Evolutionary conservation across 2,888 invertebrate species (phyloP), one percentile per base, ranked within the genome.

Genomic region (Cryptocephalus moraei): DNA sequence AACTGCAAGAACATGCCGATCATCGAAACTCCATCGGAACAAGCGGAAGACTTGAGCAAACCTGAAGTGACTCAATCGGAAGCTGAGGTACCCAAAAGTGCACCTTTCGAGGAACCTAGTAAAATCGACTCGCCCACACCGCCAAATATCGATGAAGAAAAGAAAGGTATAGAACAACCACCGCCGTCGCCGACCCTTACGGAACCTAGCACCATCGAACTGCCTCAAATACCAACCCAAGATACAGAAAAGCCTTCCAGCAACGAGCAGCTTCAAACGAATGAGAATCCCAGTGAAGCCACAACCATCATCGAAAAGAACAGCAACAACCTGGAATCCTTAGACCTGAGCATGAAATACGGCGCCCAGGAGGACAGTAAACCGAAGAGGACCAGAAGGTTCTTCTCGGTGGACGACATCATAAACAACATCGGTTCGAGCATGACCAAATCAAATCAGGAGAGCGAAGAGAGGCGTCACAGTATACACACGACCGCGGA

Each of bases 371-470:
- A 36, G 12, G 36, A 36, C 3, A 11, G 11, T 11, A 36, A 36
- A 12, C 11, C n/a, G 12, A 55, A 48, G 45, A 49, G 58, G 39
- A 45, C 54, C 3, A 57, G 52, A 49, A 50, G 64, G 41, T 61
- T 63, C 36, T 64, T 65, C 48, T 65, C 65, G 1, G 64, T 65
- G 1, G 65, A 65, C 46, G 64, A 65, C 48, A 65, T 65, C 13
- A 65, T 65, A 6, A 57, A 62, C 43, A 62, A 60, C 31, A 62
- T 60, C 40, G 63, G 58, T 11, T 55, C 49, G 41, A 56, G 51
- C 46, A 33, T 41, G 31, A 51, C 45, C 13, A 47, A 47, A 38
- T 40, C 42, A 9, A 48, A 50, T 43, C 46, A 33, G 11, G 49
- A 49, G 31, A 9, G 9, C 32, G 9, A 39, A 11, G 49, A 48